Conservation (phyloP, 2,888 invertebrate genomes). For the Drepanosiphum platanoidis region DNA sequence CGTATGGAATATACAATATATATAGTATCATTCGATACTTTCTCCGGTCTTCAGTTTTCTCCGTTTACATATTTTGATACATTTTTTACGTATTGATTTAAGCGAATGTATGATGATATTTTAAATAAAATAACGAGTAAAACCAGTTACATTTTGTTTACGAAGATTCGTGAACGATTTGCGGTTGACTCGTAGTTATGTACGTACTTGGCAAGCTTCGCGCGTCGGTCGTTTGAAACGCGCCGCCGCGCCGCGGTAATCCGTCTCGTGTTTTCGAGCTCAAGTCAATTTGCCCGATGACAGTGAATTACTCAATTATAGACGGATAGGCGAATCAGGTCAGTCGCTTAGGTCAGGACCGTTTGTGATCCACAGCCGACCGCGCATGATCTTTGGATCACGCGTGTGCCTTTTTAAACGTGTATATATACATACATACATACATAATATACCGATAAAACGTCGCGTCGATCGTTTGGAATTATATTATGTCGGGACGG, state of each 20-base stretch:
- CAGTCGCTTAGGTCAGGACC: conserved; percentile 29
- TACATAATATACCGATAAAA: too few species aligned
- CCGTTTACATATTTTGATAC: neutral
- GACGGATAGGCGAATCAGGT: conserved; percentile 43
- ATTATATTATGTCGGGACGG: neutral
- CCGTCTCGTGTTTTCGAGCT: neutral
- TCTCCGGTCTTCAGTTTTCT: conserved; percentile 12
- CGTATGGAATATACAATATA: too few species aligned
- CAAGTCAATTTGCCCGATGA: conserved; percentile 30
- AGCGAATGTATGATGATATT: neutral
- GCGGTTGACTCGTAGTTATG: neutral
- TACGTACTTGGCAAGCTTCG: neutral
- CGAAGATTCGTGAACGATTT: neutral
- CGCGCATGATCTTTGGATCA: conserved; percentile 19
- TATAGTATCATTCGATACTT: neutral
- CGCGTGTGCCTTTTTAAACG: neutral
- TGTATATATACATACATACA: neutral
- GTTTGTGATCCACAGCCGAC: conserved; percentile 30
- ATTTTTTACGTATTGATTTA: neutral
- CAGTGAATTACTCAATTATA: conserved; percentile 33
- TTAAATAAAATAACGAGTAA: neutral
- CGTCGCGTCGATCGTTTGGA: conserved; percentile 17
- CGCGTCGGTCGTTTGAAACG: neutral
- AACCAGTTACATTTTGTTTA: neutral
- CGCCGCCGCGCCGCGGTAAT: neutral